A percentile compares a stretch with the other conserved stretches of the same genome.
phyloP scores from a whole-genome alignment of 2,797 vertebrate genomes.

The Peromyscus aztecus region DNA sequence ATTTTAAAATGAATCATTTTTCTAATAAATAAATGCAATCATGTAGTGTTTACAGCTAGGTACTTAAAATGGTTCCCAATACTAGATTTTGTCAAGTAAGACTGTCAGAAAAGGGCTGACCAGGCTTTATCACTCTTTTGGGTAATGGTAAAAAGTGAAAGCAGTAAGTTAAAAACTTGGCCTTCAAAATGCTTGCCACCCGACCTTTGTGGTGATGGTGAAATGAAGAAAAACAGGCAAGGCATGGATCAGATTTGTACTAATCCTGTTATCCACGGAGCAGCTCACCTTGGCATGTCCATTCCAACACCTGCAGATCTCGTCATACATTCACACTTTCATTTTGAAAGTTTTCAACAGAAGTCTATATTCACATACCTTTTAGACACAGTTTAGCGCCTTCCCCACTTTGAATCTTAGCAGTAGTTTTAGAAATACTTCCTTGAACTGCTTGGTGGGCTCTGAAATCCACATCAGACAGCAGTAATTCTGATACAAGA shows the following conservation, averaged over 20 bases:
- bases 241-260: not conserved
- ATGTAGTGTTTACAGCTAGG: not conserved
- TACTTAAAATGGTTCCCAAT: conserved; percentile 46
- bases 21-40: conserved; percentile 14
- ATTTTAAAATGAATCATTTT: conserved; percentile 59
- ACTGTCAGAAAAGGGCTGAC: not conserved
- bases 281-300: not conserved
- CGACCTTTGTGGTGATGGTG: not conserved
- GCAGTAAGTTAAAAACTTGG: not conserved
- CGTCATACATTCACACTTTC: conserved; percentile 44
- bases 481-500: conserved; percentile 72
- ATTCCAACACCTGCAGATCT: not conserved
- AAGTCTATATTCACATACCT: conserved; percentile 66
- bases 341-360: not conserved
- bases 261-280: not conserved
- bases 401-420: conserved; percentile 60
- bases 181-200: not conserved
- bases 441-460: conserved; percentile 49
- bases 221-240: not conserved
- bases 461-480: conserved; percentile 71
- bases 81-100: conserved; percentile 20
- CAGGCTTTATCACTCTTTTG: not conserved
- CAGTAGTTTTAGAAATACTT: conserved; percentile 65
- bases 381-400: conserved; percentile 62
- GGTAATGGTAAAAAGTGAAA: conserved; percentile 30